Evolutionary conservation across 1,140 invertebrate species (phyloP).

Genomic region (Cepaea nemoralis): DNA sequence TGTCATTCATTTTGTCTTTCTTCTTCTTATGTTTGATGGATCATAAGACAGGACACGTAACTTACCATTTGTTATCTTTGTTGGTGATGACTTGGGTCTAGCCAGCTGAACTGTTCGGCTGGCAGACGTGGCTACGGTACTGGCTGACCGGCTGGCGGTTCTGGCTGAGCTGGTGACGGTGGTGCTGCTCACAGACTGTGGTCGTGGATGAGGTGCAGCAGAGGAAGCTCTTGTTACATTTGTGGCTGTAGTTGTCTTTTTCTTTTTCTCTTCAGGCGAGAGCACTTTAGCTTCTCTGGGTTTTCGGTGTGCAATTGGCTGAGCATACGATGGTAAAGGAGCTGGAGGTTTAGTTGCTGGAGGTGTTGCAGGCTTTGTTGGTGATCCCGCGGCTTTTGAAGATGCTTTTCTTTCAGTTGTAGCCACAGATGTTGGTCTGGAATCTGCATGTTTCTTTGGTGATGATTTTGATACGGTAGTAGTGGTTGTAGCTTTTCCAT

Average conservation of each 20-base stretch:
- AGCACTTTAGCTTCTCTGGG: conserved; percentile 11
- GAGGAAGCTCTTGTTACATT: background rate
- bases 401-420: conserved; percentile 17
- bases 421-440: conserved; percentile 11
- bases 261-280: conserved; percentile 13
- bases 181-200: conserved; percentile 14
- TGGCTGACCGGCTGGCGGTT: background rate
- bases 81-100: conserved; percentile 14
- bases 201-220: background rate
- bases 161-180: background rate
- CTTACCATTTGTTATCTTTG: conserved; percentile 22
- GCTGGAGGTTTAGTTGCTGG: background rate
- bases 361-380: background rate
- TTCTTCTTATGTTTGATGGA: too few species aligned
- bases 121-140: background rate
- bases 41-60: too few species aligned
- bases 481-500: conserved; percentile 4
- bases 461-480: background rate
- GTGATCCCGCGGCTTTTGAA: background rate
- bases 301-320: conserved; percentile 14
- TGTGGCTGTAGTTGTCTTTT: background rate
- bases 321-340: conserved; percentile 14
- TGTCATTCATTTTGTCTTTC: too few species aligned
- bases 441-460: conserved; percentile 24
- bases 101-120: conserved; percentile 8